A percentile compares a stretch with the other conserved stretches of the same genome.
Evolutionary conservation across 2,113 vertebrate species (phyloP).

Genomic region (Zapus hudsonius): DNA sequence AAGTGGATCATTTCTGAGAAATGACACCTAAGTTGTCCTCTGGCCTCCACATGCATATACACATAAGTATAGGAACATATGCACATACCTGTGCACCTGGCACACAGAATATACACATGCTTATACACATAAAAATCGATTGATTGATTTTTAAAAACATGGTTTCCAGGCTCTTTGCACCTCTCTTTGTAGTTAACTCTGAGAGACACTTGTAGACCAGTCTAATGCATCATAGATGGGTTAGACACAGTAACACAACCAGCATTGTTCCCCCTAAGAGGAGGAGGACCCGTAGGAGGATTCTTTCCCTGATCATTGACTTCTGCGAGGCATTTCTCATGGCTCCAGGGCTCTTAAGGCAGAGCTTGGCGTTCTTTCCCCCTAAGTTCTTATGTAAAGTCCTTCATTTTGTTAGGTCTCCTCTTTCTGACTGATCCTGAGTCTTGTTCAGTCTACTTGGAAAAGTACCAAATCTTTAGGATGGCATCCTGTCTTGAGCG

Average conservation of each 20-base stretch:
- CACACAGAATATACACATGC: no score
- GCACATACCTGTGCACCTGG: no score
- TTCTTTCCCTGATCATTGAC: background rate
- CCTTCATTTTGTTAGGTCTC: background rate
- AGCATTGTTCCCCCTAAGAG: background rate
- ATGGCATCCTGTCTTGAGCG: background rate
- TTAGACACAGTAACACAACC: background rate
- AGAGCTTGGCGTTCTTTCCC: background rate
- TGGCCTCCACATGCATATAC: no score
- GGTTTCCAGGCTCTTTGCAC: background rate
- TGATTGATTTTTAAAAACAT: no score
- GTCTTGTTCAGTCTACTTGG: background rate
- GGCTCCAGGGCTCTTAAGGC: background rate
- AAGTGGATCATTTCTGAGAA: no score
- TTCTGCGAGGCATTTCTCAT: background rate
- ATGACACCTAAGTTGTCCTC: no score
- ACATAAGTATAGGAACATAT: no score
- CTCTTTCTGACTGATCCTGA: background rate
- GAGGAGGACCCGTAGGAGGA: no score
- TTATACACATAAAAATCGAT: no score
- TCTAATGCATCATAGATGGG: background rate
- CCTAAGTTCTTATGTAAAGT: background rate
- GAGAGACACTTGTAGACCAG: background rate
- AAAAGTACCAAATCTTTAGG: background rate
- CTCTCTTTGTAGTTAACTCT: background rate